Base-by-base conservation (phyloP, 37 sponge, comb jelly and placozoan genomes). In the Halisarca cf. caerulea region DNA sequence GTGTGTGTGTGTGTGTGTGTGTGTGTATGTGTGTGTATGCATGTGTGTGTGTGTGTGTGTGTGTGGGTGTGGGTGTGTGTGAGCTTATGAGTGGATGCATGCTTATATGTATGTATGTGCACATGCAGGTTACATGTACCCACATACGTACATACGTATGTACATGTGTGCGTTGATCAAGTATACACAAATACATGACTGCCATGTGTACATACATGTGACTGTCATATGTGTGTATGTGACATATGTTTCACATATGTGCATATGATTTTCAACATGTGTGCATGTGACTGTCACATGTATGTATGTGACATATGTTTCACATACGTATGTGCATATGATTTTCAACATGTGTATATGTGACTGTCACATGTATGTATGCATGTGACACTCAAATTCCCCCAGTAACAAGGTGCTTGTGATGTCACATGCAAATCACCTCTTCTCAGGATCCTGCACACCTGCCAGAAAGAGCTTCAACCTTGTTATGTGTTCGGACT, bases 391-490 rank as follows among this genome's bases (percentile, higher is more conserved):
- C n/a, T n/a, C n/a, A n/a, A n/a, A n/a, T n/a, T n/a, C n/a, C n/a
- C n/a, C n/a, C n/a, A n/a, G n/a, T n/a, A n/a, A n/a, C n/a, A n/a
- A n/a, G n/a, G n/a, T n/a, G n/a, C n/a, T n/a, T n/a, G n/a, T n/a
- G n/a, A n/a, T n/a, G n/a, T n/a, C 17, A 55, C 17, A 17, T 11
- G 17, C 11, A 55, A 20, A 55, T 28, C 45, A 74, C 77, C 77
- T 74, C 44, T 38, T 74, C 77, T 74, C 77, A 3, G 77, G 77
- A 25, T 74, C 77, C 45, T 74, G 77, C 7, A 74, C 11, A 6
- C 44, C 45, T 33, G 73, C 73, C 41, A 32, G 39, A 8, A 71
- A 74, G 21, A 74, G 42, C 45, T 43, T 40, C 44, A 74, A 44
- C 44, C 41, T 74, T 4, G 15, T 41, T 36, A 74, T 74, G 11